Percentiles rank a stretch among this genome's conserved stretches.
Evolutionary conservation across 2,113 vertebrate species (phyloP).

Genomic region (Desmodus rotundus): DNA sequence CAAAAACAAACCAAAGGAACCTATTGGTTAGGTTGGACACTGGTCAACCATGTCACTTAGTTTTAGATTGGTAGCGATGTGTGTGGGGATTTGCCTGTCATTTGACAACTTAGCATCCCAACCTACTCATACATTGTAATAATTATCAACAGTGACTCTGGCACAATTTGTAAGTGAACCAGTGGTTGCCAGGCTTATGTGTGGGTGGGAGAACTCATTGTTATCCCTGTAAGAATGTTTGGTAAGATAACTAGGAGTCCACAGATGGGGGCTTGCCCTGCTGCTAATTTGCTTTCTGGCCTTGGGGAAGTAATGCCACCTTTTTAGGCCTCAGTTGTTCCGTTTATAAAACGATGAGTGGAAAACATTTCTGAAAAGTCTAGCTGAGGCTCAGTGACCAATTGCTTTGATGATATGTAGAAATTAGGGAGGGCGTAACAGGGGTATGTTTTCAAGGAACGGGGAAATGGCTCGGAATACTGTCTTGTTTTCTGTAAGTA

Average conservation of each 20-base stretch:
- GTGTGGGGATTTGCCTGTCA: neutral
- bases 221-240: neutral
- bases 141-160: conserved; percentile 51
- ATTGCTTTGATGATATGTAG: conserved; percentile 17
- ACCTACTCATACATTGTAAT: conserved; percentile 30
- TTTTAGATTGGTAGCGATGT: neutral
- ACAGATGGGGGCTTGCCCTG: neutral
- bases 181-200: conserved; percentile 15
- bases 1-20: conserved; percentile 16
- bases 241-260: conserved; percentile 20
- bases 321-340: neutral
- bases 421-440: neutral
- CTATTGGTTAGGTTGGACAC: neutral
- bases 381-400: neutral
- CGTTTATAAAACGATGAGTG: neutral
- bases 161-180: conserved; percentile 42
- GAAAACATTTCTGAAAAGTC: conserved; percentile 15
- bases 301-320: neutral
- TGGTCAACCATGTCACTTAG: neutral
- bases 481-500: neutral
- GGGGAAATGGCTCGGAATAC: neutral
- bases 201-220: conserved; percentile 43
- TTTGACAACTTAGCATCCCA: conserved; percentile 29
- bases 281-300: conserved; percentile 13
- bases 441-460: neutral